Evolutionary conservation across 2,113 vertebrate genomes (phyloP).

Genomic region (Eudyptes chrysolophus): DNA sequence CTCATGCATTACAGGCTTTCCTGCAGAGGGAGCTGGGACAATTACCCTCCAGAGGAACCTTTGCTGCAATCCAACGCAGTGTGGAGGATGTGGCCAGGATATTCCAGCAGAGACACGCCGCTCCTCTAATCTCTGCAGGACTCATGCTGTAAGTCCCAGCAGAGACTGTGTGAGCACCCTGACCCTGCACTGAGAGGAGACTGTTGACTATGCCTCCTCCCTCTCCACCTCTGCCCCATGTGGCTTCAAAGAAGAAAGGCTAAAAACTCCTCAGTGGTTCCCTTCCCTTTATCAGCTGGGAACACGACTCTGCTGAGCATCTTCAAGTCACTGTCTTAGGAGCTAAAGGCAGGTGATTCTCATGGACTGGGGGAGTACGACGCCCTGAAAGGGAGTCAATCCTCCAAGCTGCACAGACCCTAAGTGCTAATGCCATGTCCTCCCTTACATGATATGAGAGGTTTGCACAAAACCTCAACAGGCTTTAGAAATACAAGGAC

Average conservation of each 20-base stretch:
- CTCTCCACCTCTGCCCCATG: not conserved
- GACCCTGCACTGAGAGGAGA: not conserved
- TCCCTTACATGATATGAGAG: accelerated
- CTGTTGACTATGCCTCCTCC: not conserved
- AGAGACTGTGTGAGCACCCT: not conserved
- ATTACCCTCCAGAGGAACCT: not conserved
- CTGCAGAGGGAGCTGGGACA: not conserved
- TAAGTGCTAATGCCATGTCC: not conserved
- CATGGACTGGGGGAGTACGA: not conserved
- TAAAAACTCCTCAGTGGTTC: not conserved
- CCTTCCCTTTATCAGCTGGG: not conserved
- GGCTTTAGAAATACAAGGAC: not conserved
- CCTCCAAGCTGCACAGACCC: not conserved
- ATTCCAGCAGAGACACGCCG: not conserved
- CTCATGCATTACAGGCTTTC: not conserved
- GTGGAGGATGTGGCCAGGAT: not conserved
- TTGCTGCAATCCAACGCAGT: not conserved
- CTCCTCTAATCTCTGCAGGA: not conserved
- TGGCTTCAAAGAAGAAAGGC: not conserved
- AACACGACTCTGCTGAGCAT: not conserved
- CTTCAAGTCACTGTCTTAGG: not conserved
- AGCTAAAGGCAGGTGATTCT: not conserved
- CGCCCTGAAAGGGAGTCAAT: not conserved
- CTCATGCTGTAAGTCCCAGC: not conserved
- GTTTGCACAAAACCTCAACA: not conserved